Evolutionary conservation across 1,140 invertebrate genomes (phyloP), one percentile per base, ranked within the genome.

Genomic region (Heliconius congener): DNA sequence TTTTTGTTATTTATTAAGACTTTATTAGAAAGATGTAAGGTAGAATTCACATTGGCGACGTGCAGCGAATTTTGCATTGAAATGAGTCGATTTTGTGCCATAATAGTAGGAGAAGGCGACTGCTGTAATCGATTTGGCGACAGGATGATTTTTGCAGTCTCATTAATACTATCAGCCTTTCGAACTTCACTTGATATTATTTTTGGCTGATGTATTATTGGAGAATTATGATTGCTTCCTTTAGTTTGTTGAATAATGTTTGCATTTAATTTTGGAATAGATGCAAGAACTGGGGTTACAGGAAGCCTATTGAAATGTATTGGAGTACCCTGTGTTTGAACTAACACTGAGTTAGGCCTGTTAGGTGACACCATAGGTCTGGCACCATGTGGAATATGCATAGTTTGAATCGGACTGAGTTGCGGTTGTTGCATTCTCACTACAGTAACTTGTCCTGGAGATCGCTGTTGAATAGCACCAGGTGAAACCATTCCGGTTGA

Each of bases 261-360:
- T 3, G 91, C 78, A 90, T 91, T 94, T n/a, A 95, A 77, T 78
- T 96, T 96, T 5, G 95, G 92, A 78, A 95, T 94, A 18, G 94
- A 93, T 52, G 95, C 87, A 76, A 96, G 88, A 34, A 96, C 94
- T 18, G 95, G 93, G 39, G 95, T 95, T 46, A 95, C 94, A 50
- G 96, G 95, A 52, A 96, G 86, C 76, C 95, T 86, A 79, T 94
- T 95, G 57, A 94, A 92, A 83, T 94, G 93, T 60, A 94, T 86
- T 39, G 91, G 91, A 3, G 90, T 71, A 52, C 90, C 91, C 86
- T 94, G 91, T 16, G 93, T 91, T 87, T 94, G 93, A 8, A 95
- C 92, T 71, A 95, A 83, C 8, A 94, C 93, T 34, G 94, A 93
- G 82, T 90, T 94, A 1, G 91, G 90, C 84, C 93, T 90, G 79